A percentile compares a stretch with the other conserved stretches of the same genome.
Evolutionary conservation across 2,113 vertebrate species (phyloP).

Genomic region (Limanda limanda): DNA sequence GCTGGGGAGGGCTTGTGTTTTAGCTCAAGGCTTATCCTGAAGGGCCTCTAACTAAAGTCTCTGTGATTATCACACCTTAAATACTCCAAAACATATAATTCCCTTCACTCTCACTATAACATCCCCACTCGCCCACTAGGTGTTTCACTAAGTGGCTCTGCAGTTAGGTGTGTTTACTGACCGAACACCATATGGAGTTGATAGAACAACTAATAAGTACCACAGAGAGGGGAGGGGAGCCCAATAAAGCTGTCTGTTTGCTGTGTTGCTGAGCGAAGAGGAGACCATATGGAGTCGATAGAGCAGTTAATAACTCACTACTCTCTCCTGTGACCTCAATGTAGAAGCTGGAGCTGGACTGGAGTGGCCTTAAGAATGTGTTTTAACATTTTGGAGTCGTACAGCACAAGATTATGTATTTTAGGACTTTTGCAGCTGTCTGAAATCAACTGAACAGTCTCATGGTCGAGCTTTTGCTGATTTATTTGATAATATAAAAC

Average conservation of each 20-base stretch:
- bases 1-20: not conserved
- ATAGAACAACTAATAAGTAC: constrained; percentile 64
- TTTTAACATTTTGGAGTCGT: not conserved
- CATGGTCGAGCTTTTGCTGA: not conserved
- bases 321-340: constrained; percentile 30
- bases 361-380: constrained; percentile 14
- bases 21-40: constrained; percentile 1
- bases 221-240: constrained; percentile 27
- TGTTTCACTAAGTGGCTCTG: constrained; percentile 28
- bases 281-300: constrained; percentile 63
- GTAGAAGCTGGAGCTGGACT: constrained; percentile 6
- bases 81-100: not conserved
- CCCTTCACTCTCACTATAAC: constrained; percentile 11
- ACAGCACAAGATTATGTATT: not conserved
- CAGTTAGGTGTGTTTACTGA: constrained; percentile 43
- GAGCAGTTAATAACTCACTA: constrained; percentile 64
- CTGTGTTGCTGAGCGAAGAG: constrained; percentile 49
- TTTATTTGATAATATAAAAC: constrained; percentile 1
- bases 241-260: constrained; percentile 40
- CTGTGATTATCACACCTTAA: not conserved
- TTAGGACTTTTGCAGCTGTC: not conserved
- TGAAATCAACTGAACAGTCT: constrained; percentile 10
- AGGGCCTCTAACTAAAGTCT: constrained; percentile 17
- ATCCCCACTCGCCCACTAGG: not conserved
- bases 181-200: constrained; percentile 56